phyloP scores from a whole-genome alignment of 1,140 invertebrate genomes.

The Saccostrea glomerata region DNA sequence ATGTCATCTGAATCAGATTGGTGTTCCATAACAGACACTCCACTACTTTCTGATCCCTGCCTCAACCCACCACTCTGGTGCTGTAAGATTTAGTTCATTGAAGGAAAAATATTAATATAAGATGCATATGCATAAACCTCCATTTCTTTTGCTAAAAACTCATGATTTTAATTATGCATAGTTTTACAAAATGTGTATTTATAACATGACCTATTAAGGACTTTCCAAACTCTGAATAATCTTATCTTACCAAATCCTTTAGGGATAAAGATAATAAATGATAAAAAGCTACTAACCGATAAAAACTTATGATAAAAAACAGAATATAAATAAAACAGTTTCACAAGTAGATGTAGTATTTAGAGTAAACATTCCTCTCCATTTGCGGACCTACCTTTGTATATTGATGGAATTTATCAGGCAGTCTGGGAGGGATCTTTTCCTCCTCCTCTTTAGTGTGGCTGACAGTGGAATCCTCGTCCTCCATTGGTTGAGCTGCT shows the following conservation, averaged over 20 bases:
- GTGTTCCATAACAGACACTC: conserved; percentile 55
- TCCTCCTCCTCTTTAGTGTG: conserved; percentile 14
- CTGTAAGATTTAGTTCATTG: not conserved
- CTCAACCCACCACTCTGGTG: conserved; percentile 55
- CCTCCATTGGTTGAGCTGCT: not conserved
- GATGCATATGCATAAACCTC: not conserved
- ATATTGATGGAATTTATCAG: conserved; percentile 36
- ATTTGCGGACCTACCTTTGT: not conserved
- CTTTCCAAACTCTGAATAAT: no score
- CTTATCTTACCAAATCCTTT: no score
- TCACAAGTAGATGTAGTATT: not conserved
- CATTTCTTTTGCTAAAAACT: no score
- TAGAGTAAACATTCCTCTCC: not conserved
- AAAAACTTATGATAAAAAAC: not conserved
- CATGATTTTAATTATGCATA: no score
- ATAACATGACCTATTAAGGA: no score
- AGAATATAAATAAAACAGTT: not conserved
- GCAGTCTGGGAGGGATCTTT: conserved; percentile 51
- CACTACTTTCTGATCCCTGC: conserved; percentile 67
- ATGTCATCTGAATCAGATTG: conserved; percentile 57
- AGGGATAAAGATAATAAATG: no score
- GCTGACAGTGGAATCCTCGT: not conserved
- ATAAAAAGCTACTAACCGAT: not conserved
- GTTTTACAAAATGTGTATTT: no score
- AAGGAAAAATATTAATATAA: not conserved